Conservation (phyloP, 2,113 vertebrate genomes). For the Gymnocephalus cernua region DNA sequence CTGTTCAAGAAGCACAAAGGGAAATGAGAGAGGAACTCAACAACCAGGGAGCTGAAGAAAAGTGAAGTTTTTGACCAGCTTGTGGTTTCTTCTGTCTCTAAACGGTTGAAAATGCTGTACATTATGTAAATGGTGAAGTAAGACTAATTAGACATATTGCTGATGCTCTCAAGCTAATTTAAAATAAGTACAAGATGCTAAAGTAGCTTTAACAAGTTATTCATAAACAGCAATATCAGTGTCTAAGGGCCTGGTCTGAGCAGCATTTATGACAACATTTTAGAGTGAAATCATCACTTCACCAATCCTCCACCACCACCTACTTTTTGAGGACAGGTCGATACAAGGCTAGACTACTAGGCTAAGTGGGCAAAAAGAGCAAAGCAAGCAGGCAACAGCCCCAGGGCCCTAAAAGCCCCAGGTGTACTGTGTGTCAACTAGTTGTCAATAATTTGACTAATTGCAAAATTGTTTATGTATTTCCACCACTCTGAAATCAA, state of each 20-base stretch:
- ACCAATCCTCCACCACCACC: too few species aligned
- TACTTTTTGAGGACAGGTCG: too few species aligned
- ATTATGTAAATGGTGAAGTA: not conserved
- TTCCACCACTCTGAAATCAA: too few species aligned
- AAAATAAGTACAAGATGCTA: not conserved
- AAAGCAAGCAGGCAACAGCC: too few species aligned
- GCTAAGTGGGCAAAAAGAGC: too few species aligned
- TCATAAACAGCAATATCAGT: not conserved
- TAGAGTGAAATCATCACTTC: not conserved
- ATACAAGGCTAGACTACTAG: too few species aligned
- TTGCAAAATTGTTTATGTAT: too few species aligned
- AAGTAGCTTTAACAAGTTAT: not conserved
- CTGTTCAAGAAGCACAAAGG: conserved; percentile 88
- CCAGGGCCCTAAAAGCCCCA: too few species aligned
- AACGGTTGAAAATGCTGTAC: not conserved
- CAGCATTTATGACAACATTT: not conserved
- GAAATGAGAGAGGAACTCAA: conserved; percentile 67
- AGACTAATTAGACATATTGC: not conserved
- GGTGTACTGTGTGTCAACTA: too few species aligned
- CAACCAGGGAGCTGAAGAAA: not conserved
- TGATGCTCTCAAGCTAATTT: not conserved
- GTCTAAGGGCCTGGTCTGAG: not conserved
- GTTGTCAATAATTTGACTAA: too few species aligned
- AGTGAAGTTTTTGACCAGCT: not conserved
- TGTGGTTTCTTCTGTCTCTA: not conserved